Evolutionary conservation across 2,888 invertebrate species (phyloP).

Genomic region (Seira ritae): DNA sequence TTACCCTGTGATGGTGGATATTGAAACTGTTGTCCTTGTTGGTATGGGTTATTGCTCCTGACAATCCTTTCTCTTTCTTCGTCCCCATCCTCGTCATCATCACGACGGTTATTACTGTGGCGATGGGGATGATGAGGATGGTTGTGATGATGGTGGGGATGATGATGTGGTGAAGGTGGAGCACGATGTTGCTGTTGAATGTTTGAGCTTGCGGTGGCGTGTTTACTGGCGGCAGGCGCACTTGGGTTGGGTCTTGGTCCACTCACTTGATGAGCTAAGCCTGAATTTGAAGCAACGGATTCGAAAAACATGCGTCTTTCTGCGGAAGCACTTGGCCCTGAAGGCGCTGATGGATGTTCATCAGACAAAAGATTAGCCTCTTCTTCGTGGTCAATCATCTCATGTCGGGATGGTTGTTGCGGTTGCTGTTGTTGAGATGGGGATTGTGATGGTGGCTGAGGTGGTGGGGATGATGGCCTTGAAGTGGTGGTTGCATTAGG

Average conservation of each 20-base stretch:
- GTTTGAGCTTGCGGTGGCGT: background rate
- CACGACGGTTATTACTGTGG: background rate
- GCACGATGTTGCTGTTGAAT: constrained; percentile 15
- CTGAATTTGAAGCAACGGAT: background rate
- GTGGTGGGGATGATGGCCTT: background rate
- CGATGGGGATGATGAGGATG: background rate
- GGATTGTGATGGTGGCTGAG: background rate
- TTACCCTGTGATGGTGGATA: constrained; percentile 40
- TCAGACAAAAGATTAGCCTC: background rate
- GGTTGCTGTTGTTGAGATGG: constrained; percentile 12
- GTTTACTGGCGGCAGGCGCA: background rate
- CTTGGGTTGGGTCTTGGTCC: constrained; percentile 8
- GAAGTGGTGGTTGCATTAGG: background rate
- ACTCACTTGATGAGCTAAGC: constrained; percentile 5
- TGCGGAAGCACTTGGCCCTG: constrained; percentile 9
- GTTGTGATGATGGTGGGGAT: background rate
- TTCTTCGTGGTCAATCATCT: background rate
- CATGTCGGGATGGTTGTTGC: background rate
- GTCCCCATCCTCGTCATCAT: constrained; percentile 17
- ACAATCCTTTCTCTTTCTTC: constrained; percentile 3
- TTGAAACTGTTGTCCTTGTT: constrained; percentile 2
- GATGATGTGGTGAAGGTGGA: background rate
- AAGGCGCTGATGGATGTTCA: no score
- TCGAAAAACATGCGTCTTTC: constrained; percentile 31
- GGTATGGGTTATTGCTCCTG: constrained; percentile 21